Evolutionary conservation across 2,797 vertebrate genomes (phyloP), one percentile per base, ranked within the genome.

Genomic region (Meda fulgida): DNA sequence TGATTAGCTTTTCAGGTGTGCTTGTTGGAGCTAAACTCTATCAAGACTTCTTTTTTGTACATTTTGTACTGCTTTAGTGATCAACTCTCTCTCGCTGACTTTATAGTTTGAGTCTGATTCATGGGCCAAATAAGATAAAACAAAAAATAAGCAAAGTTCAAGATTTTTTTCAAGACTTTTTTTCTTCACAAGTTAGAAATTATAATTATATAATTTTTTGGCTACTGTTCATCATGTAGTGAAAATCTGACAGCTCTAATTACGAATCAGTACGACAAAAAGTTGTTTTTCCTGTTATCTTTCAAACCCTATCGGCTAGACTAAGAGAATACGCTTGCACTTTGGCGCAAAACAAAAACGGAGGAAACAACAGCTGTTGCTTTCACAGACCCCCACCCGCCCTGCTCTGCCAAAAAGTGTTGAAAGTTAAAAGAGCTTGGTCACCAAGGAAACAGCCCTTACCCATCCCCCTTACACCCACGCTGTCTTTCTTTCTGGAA

Each of bases 341-440:
- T 94, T 93, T 93, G 87, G 53, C 48, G 34, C 89, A 85, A 90
- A 89, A 87, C 88, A 89, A 91, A 90, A 92, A 36, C 23, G 21
- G 66, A 71, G 75, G 78, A 89, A 92, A 95, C 94, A 97, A 96
- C 97, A 97, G 96, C 96, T 97, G 96, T 96, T 96, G 95, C 96
- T 97, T 97, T 97, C 95, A 97, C 93, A 96, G 94, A 95, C 46
- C 46, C 46, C 46, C 46, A 85, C 55, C 95, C 95, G 66, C 89
- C 91, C 93, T 93, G 92, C 92, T 94, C 85, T 90, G 81, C 86
- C 89, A 86, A 80, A 83, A 83, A 55, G 66, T 3, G 14, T 76
- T 76, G 70, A 85, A 88, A 89, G 84, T 93, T 94, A 93, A 86
- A 90, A 92, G 94, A 92, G 91, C 93, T 86, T 87, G 73, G 92